Base-by-base conservation (phyloP, 2,113 vertebrate genomes). In the Gobius niger region DNA sequence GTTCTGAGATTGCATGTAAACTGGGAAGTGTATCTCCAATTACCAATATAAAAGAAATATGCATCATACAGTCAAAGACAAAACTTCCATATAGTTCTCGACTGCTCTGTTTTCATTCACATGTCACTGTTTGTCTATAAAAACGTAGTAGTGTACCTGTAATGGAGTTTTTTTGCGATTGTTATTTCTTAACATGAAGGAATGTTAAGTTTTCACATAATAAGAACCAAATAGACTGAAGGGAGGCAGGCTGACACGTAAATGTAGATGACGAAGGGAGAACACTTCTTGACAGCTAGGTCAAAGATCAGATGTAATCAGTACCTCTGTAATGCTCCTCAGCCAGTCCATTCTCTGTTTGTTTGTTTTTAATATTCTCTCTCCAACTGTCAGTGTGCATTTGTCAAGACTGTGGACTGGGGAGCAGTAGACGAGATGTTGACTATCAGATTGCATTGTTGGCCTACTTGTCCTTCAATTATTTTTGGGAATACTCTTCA, bases 291-390 rank as follows among this genome's bases (percentile, higher is more conserved):
- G 89, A 91, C 86, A 90, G 85, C 75, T 57, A 82, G 89, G 87
- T 90, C 72, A 92, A 70, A 81, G 89, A 85, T 93, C 85, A 90
- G 90, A 92, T 92, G 83, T 83, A 90, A 91, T 92, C 91, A 87
- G 84, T 76, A 73, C 83, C 80, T 88, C 76, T 85, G 85, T 90
- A 91, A 91, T 92, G 92, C 80, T 77, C 73, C 80, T 81, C 87
- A 88, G 86, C 85, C 87, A 90, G 86, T 86, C 87, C 91, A 91
- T 92, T 91, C 79, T 85, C 65, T 89, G 90, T 91, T 93, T 92
- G 91, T 93, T 92, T 93, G 90, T 91, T 93, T 93, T 93, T 92
- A 91, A 92, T 92, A 92, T 92, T 91, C 84, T 63, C 67, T 83
- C 65, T 68, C 53, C 41, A 59, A 18, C 71, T 4, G 53, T 19